phyloP scores from a whole-genome alignment of 2,888 invertebrate genomes.

The Drosophila siamana region DNA sequence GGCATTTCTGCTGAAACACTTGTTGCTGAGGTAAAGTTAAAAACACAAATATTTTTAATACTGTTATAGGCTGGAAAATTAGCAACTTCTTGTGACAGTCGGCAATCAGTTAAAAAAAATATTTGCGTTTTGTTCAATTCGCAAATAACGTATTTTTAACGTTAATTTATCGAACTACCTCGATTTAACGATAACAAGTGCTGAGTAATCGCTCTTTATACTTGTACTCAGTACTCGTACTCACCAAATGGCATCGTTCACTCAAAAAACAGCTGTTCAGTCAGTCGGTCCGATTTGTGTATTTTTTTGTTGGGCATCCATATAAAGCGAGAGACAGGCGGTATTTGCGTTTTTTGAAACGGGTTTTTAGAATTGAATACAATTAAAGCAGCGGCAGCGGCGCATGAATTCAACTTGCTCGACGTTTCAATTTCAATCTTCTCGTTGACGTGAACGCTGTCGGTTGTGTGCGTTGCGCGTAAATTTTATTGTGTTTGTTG shows the following conservation, averaged over 20 bases:
- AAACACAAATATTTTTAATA: not conserved
- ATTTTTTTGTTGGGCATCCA: conserved; percentile 17
- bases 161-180: conserved; percentile 10
- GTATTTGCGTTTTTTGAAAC: conserved; percentile 51
- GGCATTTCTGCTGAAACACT: conserved; percentile 58
- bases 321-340: conserved; percentile 42
- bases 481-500: conserved; percentile 26
- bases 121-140: not conserved
- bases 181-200: conserved; percentile 26
- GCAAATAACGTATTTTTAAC: not conserved
- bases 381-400: conserved; percentile 49
- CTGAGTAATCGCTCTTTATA: conserved; percentile 18
- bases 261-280: conserved; percentile 49
- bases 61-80: no score
- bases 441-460: conserved; percentile 47
- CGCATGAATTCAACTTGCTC: conserved; percentile 39
- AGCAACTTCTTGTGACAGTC: not conserved
- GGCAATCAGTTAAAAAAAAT: not conserved
- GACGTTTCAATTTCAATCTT: conserved; percentile 56
- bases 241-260: conserved; percentile 5
- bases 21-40: conserved; percentile 39
- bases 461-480: conserved; percentile 48
- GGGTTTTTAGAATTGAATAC: conserved; percentile 61
- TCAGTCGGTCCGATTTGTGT: conserved; percentile 13
- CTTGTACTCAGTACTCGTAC: conserved; percentile 14